phyloP scores from a whole-genome alignment of 1,140 invertebrate species.

The Popillia japonica region DNA sequence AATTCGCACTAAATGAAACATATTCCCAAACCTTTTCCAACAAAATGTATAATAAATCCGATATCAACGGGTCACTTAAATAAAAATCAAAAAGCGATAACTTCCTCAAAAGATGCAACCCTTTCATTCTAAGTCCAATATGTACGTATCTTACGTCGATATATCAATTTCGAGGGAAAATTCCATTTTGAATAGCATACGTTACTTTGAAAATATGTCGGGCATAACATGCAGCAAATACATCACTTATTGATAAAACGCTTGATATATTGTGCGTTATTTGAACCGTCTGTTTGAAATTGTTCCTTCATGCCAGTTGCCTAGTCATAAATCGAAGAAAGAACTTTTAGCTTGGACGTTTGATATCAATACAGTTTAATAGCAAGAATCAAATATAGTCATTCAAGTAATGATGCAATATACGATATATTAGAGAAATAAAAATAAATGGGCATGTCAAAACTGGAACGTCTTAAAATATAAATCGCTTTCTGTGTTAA shows the following conservation, averaged over 20 bases:
- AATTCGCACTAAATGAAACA: too few species aligned
- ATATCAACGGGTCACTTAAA: too few species aligned
- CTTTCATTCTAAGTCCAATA: not conserved
- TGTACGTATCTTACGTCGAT: not conserved
- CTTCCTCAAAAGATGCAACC: too few species aligned
- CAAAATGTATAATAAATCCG: too few species aligned
- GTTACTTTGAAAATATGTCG: not conserved
- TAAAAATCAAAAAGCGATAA: too few species aligned
- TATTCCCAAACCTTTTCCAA: too few species aligned
- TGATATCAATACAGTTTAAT: not conserved
- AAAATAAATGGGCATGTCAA: too few species aligned
- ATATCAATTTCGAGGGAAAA: not conserved
- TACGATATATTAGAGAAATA: too few species aligned
- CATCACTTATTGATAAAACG: conserved; percentile 1
- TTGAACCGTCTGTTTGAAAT: not conserved
- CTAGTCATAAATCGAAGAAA: not conserved
- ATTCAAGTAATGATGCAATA: too few species aligned
- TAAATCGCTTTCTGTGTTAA: too few species aligned
- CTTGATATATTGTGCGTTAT: not conserved
- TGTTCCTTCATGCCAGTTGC: not conserved
- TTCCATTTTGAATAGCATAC: not conserved
- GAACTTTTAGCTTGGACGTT: not conserved
- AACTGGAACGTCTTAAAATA: too few species aligned
- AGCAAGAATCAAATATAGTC: too few species aligned
- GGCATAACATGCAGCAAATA: not conserved